Evolutionary conservation across 1,140 invertebrate genomes (phyloP).

Genomic region (Teleopsis dalmanni): DNA sequence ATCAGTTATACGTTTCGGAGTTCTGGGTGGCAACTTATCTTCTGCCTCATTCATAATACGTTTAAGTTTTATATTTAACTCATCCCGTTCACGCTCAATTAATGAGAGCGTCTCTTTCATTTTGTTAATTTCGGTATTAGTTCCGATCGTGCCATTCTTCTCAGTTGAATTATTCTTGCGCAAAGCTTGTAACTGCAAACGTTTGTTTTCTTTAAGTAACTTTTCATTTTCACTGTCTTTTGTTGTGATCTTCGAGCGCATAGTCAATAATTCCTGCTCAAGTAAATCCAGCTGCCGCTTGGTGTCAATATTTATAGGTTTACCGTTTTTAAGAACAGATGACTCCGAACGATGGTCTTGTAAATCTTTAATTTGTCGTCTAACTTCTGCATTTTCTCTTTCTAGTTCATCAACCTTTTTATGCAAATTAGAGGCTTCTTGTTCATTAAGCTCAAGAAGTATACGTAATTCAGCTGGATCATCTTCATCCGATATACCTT

Average conservation of each 20-base stretch:
- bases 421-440: conserved; percentile 71
- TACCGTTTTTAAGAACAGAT: conserved; percentile 32
- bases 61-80: conserved; percentile 27
- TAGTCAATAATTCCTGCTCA: conserved; percentile 61
- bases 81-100: conserved; percentile 30
- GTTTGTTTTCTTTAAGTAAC: conserved; percentile 62
- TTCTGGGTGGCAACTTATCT: conserved; percentile 27
- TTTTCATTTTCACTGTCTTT: conserved; percentile 70
- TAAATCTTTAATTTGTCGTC: conserved; percentile 67
- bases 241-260: conserved; percentile 55
- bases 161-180: conserved; percentile 20
- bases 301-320: conserved; percentile 55
- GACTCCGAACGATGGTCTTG: conserved; percentile 43
- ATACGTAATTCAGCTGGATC: conserved; percentile 68
- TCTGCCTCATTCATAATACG: conserved; percentile 30
- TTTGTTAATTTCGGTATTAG: conserved; percentile 22
- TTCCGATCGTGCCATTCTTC: conserved; percentile 17
- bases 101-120: conserved; percentile 27
- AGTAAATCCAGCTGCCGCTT: conserved; percentile 65
- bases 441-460: conserved; percentile 80
- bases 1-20: conserved; percentile 35
- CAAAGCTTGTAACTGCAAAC: conserved; percentile 45
- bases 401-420: conserved; percentile 79
- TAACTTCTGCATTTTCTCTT: conserved; percentile 65
- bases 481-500: conserved; percentile 67